Evolutionary conservation across 2,113 vertebrate genomes (phyloP), one percentile per base, ranked within the genome.

Genomic region (Daphoenositta chrysoptera): DNA sequence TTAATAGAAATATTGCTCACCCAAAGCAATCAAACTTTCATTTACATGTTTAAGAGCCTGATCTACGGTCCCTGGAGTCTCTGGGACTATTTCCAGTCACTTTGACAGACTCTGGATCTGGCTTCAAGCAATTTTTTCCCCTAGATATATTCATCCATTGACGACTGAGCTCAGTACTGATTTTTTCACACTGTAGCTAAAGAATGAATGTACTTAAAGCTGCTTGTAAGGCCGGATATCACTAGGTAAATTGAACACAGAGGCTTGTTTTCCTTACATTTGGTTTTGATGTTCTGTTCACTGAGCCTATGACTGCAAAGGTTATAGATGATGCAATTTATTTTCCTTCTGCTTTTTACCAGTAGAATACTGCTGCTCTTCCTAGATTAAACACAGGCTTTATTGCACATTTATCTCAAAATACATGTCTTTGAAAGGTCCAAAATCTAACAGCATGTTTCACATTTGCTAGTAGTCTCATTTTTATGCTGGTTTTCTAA

Each of bases 221-320:
- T 95, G 75, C 88, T 89, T 66, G 56, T 51, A 93, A 92, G 94
- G 88, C 96, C 37, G 57, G 90, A 92, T 96, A 92, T 94, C 96
- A 57, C 88, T 69, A 96, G 94, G 92, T 95, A 96, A 97, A 96
- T 96, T 97, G 92, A 90, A 96, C 85, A 94, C 96, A 96, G 96
- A 95, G 93, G 57, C 83, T 95, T 96, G 90, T 96, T 96, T 94
- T 95, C 90, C 94, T 97, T 96, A 95, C 96, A 96, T 94, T 96
- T 97, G 96, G 96, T 97, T 97, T 97, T 97, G 96, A 96, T 93
- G 90, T 97, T 97, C 96, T 97, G 91, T 97, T 95, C 96, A 81
- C 76, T 96, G 88, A 94, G 96, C 83, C 87, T 96, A 96, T 90
- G 92, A 94, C 90, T 97, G 90, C 88, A 96, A 95, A 97, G 92